Evolutionary conservation across 2,888 invertebrate genomes (phyloP).

Genomic region (Apotomis betuletana): DNA sequence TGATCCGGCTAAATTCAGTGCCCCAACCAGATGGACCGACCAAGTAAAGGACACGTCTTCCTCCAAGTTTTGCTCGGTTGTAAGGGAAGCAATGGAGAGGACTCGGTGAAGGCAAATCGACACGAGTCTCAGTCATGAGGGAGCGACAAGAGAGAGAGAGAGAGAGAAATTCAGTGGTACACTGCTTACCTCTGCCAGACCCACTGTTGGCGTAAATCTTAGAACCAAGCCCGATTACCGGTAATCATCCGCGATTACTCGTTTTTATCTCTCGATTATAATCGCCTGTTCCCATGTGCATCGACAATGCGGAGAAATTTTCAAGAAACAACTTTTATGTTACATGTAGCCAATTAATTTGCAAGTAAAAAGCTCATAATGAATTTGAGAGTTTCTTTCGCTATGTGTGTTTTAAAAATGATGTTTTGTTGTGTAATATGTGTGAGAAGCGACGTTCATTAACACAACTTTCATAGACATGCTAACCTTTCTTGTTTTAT

Average conservation of each 20-base stretch:
- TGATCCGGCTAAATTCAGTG: too few relatives aligned
- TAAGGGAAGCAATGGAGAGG: too few relatives aligned
- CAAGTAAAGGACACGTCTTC: too few relatives aligned
- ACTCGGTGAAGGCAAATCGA: too few relatives aligned
- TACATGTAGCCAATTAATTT: slow-evolving; percentile 34
- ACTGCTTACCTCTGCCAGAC: too few relatives aligned
- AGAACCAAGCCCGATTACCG: slow-evolving; percentile 15
- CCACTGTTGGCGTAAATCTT: not conserved
- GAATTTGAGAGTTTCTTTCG: slow-evolving; percentile 25
- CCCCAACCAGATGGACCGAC: too few relatives aligned
- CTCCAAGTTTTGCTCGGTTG: too few relatives aligned
- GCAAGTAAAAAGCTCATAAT: slow-evolving; percentile 23
- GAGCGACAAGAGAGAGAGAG: too few relatives aligned
- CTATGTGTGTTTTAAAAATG: slow-evolving; percentile 13
- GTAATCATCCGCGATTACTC: slow-evolving; percentile 24
- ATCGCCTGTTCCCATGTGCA: slow-evolving; percentile 28
- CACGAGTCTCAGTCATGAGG: too few relatives aligned
- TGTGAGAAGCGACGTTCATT: slow-evolving; percentile 7
- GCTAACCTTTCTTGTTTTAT: not conserved
- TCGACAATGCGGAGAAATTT: slow-evolving; percentile 36
- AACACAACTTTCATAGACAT: slow-evolving; percentile 10
- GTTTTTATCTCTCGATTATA: slow-evolving; percentile 19
- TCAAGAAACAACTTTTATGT: slow-evolving; percentile 14
- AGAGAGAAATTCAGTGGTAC: too few relatives aligned
- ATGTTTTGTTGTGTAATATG: slow-evolving; percentile 26